Conservation (phyloP, 2,888 invertebrate species). For the Sphaerophoria taeniata region DNA sequence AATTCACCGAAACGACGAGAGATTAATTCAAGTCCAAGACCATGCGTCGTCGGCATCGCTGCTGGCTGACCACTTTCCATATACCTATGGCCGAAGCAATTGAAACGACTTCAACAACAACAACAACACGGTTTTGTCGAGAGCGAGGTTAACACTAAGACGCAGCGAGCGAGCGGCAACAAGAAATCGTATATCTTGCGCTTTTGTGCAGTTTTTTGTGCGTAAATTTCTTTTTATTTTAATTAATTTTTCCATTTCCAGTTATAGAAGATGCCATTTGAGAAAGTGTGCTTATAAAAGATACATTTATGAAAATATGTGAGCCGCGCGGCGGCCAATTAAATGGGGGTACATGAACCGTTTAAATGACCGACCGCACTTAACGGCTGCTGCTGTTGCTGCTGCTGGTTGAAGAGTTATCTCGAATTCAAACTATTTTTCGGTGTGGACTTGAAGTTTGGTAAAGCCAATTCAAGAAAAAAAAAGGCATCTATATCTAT, state of each 20-base stretch:
- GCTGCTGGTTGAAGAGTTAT: background rate
- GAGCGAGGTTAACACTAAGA: background rate
- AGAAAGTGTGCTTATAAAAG: conserved; percentile 66
- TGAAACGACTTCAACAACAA: background rate
- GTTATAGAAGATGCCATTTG: conserved; percentile 60
- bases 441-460: conserved; percentile 1
- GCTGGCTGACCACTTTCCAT: background rate
- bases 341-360: conserved; percentile 69
- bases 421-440: conserved; percentile 6
- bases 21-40: background rate
- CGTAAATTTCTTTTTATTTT: conserved; percentile 72
- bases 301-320: conserved; percentile 52
- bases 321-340: conserved; percentile 38
- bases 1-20: conserved; percentile 32
- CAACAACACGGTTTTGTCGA: background rate
- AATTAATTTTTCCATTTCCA: conserved; percentile 70
- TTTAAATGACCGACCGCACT: conserved; percentile 40
- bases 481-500: background rate
- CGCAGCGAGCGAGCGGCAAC: background rate
- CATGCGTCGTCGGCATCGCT: background rate
- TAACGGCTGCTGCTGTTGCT: background rate
- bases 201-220: conserved; percentile 57
- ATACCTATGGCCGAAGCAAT: too few species aligned
- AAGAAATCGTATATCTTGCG: conserved; percentile 38
- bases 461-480: conserved; percentile 12